Conservation (phyloP, 1,140 invertebrate genomes). For the Leptonema lineaticorne region DNA sequence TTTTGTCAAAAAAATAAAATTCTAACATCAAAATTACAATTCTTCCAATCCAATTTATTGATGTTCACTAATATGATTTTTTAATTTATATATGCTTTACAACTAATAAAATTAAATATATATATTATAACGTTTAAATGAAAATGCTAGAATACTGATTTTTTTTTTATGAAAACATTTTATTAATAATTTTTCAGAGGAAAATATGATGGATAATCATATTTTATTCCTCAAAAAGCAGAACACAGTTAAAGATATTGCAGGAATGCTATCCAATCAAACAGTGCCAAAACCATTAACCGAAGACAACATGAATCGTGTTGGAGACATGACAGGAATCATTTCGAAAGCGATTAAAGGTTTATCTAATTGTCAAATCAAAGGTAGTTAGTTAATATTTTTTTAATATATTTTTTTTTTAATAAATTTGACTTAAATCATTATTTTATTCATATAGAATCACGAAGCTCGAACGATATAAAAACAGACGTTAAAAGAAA, state of each 20-base stretch:
- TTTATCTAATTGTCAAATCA: conserved; percentile 46
- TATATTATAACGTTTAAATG: background rate
- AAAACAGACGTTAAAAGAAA: conserved; percentile 75
- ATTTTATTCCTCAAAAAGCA: conserved; percentile 21
- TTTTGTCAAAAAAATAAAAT: too few relatives aligned
- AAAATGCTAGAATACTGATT: too few relatives aligned
- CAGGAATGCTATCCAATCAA: conserved; percentile 71
- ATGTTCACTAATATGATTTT: too few relatives aligned
- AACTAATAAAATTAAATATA: background rate
- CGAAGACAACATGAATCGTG: conserved; percentile 55
- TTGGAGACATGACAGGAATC: conserved; percentile 84
- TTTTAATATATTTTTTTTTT: background rate
- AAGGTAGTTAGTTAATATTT: conserved; percentile 5
- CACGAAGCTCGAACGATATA: conserved; percentile 34
- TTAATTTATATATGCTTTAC: background rate
- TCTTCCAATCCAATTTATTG: too few relatives aligned
- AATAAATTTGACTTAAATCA: background rate
- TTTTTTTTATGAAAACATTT: background rate
- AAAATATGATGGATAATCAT: conserved; percentile 27
- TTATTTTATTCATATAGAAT: conserved; percentile 15
- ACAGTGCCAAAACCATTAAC: conserved; percentile 57
- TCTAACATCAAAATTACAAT: too few relatives aligned
- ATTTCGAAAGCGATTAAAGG: conserved; percentile 94
- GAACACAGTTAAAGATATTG: conserved; percentile 80
- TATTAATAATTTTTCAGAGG: conserved; percentile 25